Evolutionary conservation across 2,797 vertebrate genomes (phyloP).

Genomic region (Crax fasciolata): DNA sequence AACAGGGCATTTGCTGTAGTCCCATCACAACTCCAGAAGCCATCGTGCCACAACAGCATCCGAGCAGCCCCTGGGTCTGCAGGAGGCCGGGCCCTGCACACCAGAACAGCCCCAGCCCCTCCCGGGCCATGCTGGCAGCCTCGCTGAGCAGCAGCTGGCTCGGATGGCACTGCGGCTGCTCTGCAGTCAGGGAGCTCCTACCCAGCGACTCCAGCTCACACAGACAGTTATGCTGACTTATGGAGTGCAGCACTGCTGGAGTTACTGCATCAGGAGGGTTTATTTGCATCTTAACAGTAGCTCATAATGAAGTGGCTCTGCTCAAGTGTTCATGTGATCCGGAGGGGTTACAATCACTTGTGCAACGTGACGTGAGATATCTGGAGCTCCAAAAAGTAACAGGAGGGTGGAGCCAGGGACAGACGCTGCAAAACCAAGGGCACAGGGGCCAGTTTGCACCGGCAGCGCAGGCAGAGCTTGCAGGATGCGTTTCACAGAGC

Average conservation of each 20-base stretch:
- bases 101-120: neutral
- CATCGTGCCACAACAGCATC: neutral
- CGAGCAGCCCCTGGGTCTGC: neutral
- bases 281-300: slow-evolving; percentile 60
- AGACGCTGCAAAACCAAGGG: neutral
- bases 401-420: slow-evolving; percentile 6
- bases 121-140: neutral
- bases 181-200: slow-evolving; percentile 9
- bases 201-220: neutral
- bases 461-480: neutral
- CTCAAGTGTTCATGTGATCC: slow-evolving; percentile 46
- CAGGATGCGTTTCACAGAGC: neutral
- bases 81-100: neutral
- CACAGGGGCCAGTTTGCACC: neutral
- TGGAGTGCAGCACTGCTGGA: slow-evolving; percentile 31
- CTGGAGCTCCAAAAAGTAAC: slow-evolving; percentile 1
- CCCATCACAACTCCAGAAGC: neutral
- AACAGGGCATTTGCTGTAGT: neutral
- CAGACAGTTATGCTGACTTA: slow-evolving; percentile 40
- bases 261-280: slow-evolving; percentile 36
- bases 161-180: neutral
- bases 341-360: slow-evolving; percentile 39
- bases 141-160: neutral
- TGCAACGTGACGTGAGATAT: slow-evolving; percentile 57
- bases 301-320: slow-evolving; percentile 41